Evolutionary conservation across 2,797 vertebrate genomes (phyloP).

Genomic region (Macroramphosus scolopax): DNA sequence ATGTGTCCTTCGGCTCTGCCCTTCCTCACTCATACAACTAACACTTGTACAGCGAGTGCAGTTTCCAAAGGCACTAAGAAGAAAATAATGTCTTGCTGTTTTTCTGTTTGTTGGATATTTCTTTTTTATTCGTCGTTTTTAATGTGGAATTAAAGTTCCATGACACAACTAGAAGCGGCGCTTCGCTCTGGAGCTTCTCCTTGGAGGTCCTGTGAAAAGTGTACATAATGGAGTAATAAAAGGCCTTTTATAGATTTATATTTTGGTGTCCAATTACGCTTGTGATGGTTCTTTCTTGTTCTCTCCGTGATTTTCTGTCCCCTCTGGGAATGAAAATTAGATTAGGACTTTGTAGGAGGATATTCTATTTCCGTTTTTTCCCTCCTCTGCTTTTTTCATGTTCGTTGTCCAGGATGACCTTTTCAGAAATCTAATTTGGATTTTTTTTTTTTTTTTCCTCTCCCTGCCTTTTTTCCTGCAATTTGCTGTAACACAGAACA

Average conservation of each 20-base stretch:
- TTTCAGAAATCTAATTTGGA: slow-evolving; percentile 80
- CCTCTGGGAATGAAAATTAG: slow-evolving; percentile 83
- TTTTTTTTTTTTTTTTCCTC: slow-evolving; percentile 50
- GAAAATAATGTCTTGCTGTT: slow-evolving; percentile 69
- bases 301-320: slow-evolving; percentile 84
- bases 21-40: slow-evolving; percentile 57
- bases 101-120: slow-evolving; percentile 70
- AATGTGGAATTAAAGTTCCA: slow-evolving; percentile 74
- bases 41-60: slow-evolving; percentile 67
- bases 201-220: slow-evolving; percentile 91
- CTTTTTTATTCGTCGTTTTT: slow-evolving; percentile 64
- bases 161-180: slow-evolving; percentile 76
- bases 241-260: slow-evolving; percentile 87
- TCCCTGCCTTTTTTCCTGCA: slow-evolving; percentile 47
- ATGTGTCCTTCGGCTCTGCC: slow-evolving; percentile 51
- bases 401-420: slow-evolving; percentile 77
- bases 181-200: slow-evolving; percentile 79
- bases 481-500: slow-evolving; percentile 56
- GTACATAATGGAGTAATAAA: slow-evolving; percentile 92
- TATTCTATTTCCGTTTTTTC: slow-evolving; percentile 73
- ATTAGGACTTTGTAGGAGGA: slow-evolving; percentile 80
- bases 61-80: slow-evolving; percentile 73
- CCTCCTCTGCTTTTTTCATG: slow-evolving; percentile 52
- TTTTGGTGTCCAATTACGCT: slow-evolving; percentile 84
- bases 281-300: slow-evolving; percentile 85